Percentiles rank a stretch among this genome's conserved stretches.
Evolutionary conservation across 2,888 invertebrate genomes (phyloP).

Genomic region (Apamea anceps): DNA sequence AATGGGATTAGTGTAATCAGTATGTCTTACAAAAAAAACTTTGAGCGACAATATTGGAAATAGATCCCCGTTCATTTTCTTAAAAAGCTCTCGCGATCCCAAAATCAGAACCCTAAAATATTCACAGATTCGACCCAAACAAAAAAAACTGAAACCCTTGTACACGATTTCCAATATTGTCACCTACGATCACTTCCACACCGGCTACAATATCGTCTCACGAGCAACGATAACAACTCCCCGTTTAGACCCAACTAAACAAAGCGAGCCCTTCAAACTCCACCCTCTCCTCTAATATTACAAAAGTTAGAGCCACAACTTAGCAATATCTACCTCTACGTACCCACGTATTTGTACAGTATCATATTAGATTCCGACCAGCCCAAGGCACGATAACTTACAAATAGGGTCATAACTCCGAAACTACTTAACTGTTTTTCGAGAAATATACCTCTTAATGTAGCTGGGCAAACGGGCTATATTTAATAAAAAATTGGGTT

Average conservation of each 20-base stretch:
- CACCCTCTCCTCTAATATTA: constrained; percentile 83
- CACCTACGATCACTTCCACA: constrained; percentile 50
- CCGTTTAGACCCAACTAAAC: constrained; percentile 58
- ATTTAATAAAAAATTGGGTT: not conserved
- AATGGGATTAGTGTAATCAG: constrained; percentile 8
- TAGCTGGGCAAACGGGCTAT: not conserved
- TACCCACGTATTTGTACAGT: constrained; percentile 67
- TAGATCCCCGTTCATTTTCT: not conserved
- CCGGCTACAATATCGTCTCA: constrained; percentile 63
- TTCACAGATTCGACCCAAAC: constrained; percentile 26
- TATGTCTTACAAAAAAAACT: constrained; percentile 7
- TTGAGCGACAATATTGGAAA: constrained; percentile 40
- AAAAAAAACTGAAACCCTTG: constrained; percentile 16
- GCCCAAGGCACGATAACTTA: constrained; percentile 37
- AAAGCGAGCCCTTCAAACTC: constrained; percentile 78
- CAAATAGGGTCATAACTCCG: constrained; percentile 51
- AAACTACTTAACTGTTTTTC: constrained; percentile 48
- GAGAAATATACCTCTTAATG: not conserved
- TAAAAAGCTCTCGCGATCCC: not conserved
- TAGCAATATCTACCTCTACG: constrained; percentile 72
- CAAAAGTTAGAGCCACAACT: constrained; percentile 83
- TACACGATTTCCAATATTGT: constrained; percentile 62
- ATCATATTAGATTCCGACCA: constrained; percentile 61
- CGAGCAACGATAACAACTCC: constrained; percentile 64
- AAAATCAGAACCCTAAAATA: constrained; percentile 25